Percentiles rank a stretch among this genome's conserved stretches.
Evolutionary conservation across 2,888 invertebrate species (phyloP).

Genomic region (Timema cristinae): DNA sequence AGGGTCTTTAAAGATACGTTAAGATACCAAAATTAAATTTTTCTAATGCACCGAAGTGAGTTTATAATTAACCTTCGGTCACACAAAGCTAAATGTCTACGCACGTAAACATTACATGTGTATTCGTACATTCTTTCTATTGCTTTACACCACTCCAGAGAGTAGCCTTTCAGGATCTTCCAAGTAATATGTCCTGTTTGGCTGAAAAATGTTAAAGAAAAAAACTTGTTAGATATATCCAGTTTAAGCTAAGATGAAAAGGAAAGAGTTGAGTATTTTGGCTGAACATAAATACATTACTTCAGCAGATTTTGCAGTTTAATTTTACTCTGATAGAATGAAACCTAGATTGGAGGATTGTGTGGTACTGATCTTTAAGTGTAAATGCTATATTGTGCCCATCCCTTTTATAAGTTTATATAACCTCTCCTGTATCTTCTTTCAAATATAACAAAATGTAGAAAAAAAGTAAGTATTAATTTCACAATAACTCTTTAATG

Average conservation of each 20-base stretch:
- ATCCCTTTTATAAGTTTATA: too few relatives aligned
- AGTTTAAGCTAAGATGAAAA: too few relatives aligned
- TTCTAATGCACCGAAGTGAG: background rate
- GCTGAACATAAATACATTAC: background rate
- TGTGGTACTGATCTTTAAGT: too few relatives aligned
- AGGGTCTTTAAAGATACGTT: background rate
- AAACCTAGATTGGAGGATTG: too few relatives aligned
- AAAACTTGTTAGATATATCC: background rate
- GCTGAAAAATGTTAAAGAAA: slow-evolving; percentile 59
- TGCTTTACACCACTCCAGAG: slow-evolving; percentile 89
- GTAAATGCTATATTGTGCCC: too few relatives aligned
- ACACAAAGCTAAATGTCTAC: slow-evolving; percentile 20
- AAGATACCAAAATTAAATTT: slow-evolving; percentile 1
- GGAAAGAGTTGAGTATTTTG: too few relatives aligned
- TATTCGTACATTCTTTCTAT: slow-evolving; percentile 83
- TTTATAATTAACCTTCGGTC: background rate
- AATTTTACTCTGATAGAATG: too few relatives aligned
- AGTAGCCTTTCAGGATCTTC: slow-evolving; percentile 93
- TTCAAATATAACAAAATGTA: too few relatives aligned
- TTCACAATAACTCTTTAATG: too few relatives aligned
- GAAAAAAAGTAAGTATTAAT: too few relatives aligned
- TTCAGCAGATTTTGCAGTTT: too few relatives aligned
- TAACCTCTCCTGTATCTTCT: too few relatives aligned
- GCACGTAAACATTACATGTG: slow-evolving; percentile 52
- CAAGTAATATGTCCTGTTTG: slow-evolving; percentile 94